Base-by-base conservation (phyloP, 2,797 vertebrate genomes). In the Perodicticus potto region DNA sequence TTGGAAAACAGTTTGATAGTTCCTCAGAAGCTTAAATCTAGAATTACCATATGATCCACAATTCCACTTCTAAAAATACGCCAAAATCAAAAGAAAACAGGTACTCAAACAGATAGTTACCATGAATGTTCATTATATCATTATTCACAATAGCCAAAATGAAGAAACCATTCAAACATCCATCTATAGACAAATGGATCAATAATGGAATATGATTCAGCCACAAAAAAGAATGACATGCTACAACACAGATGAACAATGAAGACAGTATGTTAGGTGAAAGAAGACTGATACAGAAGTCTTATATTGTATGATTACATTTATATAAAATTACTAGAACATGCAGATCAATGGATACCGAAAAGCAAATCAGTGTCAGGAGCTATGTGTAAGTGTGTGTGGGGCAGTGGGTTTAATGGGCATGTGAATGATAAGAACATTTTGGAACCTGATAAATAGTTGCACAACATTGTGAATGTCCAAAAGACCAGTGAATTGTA, bases 241-340 rank as follows among this genome's bases (percentile, higher is more conserved):
- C 61, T 74, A 86, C 82, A 90, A 40, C 49, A 69, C 34, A n/a
- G 34, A 91, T 49, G 55, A 91, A 87, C 25, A 43, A 19, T 55
- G 22, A 70, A 70, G n/a, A 55, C 49, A 57, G 69, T 70, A 59
- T 29, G 37, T 25, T 43, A 77, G 70, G 8, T 13, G 25, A 93
- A 91, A 91, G 49, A 88, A 57, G 32, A 9, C 84, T 84, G 72
- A 65, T 34, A 86, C n/a, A 73, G 73, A 92, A 57, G 65, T 57
- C 65, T 37, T 0, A 78, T 45, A 53, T 37, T 86, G 4, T 73
- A 87, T 78, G 55, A 89, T 5, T 85, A 32, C 45, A 80, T 67
- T 80, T 73, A 69, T 88, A 80, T 74, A 27, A 94, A 95, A 19
- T 57, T 89, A 29, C 7, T n/a, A 74, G 77, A 92, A 40, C 0